Evolutionary conservation across 2,888 invertebrate genomes (phyloP).

Genomic region (Pelosia muscerda): DNA sequence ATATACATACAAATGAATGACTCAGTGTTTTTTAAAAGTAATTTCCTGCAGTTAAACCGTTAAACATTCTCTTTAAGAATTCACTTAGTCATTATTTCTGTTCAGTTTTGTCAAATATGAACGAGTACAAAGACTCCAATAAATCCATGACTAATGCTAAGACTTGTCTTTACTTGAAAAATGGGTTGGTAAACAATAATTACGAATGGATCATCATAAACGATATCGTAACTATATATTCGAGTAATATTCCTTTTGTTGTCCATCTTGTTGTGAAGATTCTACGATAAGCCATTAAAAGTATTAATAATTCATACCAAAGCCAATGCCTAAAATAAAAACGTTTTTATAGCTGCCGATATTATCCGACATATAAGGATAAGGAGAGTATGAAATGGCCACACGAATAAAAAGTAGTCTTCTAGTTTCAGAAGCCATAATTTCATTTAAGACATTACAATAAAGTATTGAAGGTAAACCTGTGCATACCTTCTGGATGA

Average conservation of each 20-base stretch:
- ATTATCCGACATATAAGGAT: background rate
- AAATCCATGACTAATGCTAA: background rate
- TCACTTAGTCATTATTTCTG: background rate
- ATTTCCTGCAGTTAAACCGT: too few relatives aligned
- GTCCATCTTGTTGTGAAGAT: constrained; percentile 1
- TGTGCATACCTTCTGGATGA: background rate
- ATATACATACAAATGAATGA: too few relatives aligned
- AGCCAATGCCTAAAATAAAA: background rate
- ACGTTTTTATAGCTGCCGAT: background rate
- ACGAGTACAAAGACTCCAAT: background rate
- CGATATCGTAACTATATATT: background rate
- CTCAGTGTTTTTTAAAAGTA: too few relatives aligned
- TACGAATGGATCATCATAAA: background rate
- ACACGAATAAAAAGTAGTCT: background rate
- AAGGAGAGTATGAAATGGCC: background rate
- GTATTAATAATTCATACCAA: background rate
- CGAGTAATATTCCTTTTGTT: constrained; percentile 12
- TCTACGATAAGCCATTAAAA: background rate
- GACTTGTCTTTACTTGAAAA: background rate
- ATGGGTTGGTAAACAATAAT: background rate
- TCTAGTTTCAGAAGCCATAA: background rate
- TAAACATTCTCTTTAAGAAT: background rate
- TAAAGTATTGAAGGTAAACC: background rate
- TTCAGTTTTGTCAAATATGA: background rate
- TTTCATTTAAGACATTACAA: too few relatives aligned